These are phyloP conservation scores for Belonocnema kinseyi DNA, from an alignment of 1,140 invertebrate genomes.

Conservation along the genomic window DNA sequence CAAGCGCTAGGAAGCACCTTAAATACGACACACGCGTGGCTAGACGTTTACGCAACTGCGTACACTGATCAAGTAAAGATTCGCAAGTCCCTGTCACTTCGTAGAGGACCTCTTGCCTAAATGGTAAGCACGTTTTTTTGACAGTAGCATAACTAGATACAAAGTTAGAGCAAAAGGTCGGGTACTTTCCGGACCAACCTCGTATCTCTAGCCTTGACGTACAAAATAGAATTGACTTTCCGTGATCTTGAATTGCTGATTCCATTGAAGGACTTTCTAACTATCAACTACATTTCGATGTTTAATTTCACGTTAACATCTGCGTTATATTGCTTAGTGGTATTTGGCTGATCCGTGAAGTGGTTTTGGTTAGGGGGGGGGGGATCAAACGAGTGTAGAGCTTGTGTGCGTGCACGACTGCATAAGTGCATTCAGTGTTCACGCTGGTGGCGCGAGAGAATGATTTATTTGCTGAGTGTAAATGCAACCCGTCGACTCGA, in stretches of 20 bases:
- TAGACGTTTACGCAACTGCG: no score
- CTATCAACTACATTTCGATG: not conserved
- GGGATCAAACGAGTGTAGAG: slow-evolving; percentile 9
- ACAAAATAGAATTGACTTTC: not conserved
- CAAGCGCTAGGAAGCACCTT: no score
- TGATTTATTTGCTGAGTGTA: slow-evolving; percentile 29
- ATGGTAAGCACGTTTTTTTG: no score
- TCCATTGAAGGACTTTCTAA: not conserved
- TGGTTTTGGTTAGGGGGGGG: not conserved
- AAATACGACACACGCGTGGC: no score
- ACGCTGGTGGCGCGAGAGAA: slow-evolving; percentile 27
- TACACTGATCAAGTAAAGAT: no score
- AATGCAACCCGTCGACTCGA: slow-evolving; percentile 28
- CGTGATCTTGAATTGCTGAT: not conserved
- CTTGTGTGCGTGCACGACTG: slow-evolving; percentile 26
- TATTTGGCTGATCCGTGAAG: slow-evolving; percentile 34
- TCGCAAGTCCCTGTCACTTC: no score
- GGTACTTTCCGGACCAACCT: no score
- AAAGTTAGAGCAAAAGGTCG: no score
- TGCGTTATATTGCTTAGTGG: not conserved
- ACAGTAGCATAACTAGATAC: no score
- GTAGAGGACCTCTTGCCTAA: no score
- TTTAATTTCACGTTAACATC: not conserved
- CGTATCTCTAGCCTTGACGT: no score
- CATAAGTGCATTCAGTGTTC: slow-evolving; percentile 14